Evolutionary conservation across 1,140 invertebrate species (phyloP).

Genomic region (Aphis gossypii): DNA sequence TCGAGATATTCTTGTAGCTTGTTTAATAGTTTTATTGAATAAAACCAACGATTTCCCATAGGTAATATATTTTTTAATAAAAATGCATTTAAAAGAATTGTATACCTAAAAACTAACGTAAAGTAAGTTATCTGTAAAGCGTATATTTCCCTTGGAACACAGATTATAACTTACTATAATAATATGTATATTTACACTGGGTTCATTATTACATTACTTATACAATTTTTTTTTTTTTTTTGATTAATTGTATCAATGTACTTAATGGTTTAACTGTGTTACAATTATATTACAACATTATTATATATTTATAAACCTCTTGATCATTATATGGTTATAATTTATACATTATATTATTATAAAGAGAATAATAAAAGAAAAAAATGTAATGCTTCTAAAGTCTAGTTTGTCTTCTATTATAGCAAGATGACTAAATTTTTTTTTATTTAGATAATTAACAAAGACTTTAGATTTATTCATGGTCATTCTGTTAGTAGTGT

Average conservation of each 20-base stretch:
- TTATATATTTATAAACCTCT: too few relatives aligned
- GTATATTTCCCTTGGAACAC: background rate
- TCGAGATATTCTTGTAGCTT: background rate
- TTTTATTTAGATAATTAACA: too few relatives aligned
- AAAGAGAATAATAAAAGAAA: background rate
- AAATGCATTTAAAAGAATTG: background rate
- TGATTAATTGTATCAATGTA: background rate
- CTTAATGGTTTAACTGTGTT: background rate
- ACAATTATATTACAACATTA: too few relatives aligned
- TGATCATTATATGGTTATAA: background rate
- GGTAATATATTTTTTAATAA: background rate
- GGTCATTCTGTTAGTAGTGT: too few relatives aligned
- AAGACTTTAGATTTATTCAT: too few relatives aligned
- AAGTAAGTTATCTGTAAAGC: background rate
- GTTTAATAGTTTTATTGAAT: background rate
- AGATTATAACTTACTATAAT: background rate
- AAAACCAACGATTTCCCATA: background rate
- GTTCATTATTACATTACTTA: background rate
- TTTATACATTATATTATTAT: background rate
- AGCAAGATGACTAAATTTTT: background rate
- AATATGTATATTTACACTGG: background rate
- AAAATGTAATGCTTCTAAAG: background rate
- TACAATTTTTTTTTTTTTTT: background rate
- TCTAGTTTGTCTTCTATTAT: background rate
- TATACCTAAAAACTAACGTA: background rate